These are phyloP conservation scores for Rhaphigaster nebulosa DNA, from an alignment of 2,888 invertebrate genomes.

Conservation along the genomic window DNA sequence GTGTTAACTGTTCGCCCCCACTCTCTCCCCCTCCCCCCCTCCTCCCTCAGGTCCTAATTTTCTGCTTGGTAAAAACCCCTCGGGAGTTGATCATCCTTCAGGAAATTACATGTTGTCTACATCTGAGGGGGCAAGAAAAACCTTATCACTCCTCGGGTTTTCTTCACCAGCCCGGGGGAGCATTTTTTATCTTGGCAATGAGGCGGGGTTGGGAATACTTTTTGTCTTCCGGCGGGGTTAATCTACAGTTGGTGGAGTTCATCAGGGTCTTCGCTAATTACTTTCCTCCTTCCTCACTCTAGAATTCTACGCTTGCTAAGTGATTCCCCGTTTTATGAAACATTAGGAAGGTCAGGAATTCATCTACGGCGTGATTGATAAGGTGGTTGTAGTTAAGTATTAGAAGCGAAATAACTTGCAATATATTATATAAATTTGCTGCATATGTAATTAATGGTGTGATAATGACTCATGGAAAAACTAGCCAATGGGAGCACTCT, in stretches of 20 bases:
- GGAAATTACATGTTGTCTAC: conserved; percentile 49
- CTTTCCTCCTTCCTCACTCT: not conserved
- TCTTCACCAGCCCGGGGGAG: not conserved
- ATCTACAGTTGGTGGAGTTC: conserved; percentile 19
- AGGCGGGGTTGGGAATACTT: not conserved
- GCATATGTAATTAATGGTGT: too few species aligned
- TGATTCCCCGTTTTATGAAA: not conserved
- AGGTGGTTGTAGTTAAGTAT: not conserved
- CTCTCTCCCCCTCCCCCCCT: not conserved
- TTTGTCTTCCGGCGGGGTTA: not conserved
- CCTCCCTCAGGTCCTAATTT: conserved; percentile 18
- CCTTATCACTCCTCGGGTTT: conserved; percentile 21
- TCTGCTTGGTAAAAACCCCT: conserved; percentile 5
- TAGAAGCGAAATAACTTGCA: too few species aligned
- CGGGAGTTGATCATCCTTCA: conserved; percentile 48
- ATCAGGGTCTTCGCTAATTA: conserved; percentile 24
- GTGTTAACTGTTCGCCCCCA: not conserved
- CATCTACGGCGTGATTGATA: not conserved
- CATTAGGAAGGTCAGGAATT: not conserved
- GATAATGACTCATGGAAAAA: too few species aligned
- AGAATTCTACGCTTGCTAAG: not conserved
- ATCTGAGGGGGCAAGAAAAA: not conserved
- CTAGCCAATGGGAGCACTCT: too few species aligned
- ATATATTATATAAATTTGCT: too few species aligned
- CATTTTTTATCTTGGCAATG: not conserved